These are phyloP conservation scores for Drosophila barbarae DNA, from an alignment of 2,888 invertebrate species.

Conservation along the genomic window DNA sequence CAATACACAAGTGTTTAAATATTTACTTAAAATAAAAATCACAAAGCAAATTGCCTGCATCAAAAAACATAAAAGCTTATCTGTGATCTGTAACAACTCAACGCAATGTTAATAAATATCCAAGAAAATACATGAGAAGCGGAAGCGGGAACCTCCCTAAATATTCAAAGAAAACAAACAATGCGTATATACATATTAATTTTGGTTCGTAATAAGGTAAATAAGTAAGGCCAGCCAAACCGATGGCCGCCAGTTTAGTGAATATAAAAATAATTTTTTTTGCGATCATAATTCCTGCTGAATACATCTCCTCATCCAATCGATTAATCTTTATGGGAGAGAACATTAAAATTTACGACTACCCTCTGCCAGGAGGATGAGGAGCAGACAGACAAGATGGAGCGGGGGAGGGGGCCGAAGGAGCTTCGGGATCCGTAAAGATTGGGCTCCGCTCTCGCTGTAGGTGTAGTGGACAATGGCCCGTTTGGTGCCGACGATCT, in stretches of 20 bases:
- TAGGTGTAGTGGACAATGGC: conserved; percentile 48
- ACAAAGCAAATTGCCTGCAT: neutral
- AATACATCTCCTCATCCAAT: neutral
- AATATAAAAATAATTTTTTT: neutral
- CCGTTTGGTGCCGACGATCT: conserved; percentile 11
- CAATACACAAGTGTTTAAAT: neutral
- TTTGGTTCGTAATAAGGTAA: conserved; percentile 52
- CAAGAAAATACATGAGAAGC: conserved; percentile 3
- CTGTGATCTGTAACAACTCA: conserved; percentile 2
- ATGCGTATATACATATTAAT: conserved; percentile 47
- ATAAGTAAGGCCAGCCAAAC: conserved; percentile 37
- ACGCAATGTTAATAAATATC: neutral
- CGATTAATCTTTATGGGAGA: conserved; percentile 63
- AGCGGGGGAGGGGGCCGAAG: neutral
- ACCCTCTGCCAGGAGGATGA: conserved; percentile 25
- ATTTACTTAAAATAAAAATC: neutral
- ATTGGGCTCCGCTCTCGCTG: neutral
- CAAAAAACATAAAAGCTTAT: neutral
- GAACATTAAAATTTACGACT: conserved; percentile 63
- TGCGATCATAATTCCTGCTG: neutral
- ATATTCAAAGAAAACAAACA: conserved; percentile 21
- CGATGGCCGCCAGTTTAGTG: conserved; percentile 1
- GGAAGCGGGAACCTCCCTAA: conserved; percentile 3
- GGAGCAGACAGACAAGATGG: neutral
- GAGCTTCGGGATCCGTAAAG: neutral